These are phyloP conservation scores for Tipula confusa DNA, from an alignment of 2,888 invertebrate species.

Conservation along the genomic window DNA sequence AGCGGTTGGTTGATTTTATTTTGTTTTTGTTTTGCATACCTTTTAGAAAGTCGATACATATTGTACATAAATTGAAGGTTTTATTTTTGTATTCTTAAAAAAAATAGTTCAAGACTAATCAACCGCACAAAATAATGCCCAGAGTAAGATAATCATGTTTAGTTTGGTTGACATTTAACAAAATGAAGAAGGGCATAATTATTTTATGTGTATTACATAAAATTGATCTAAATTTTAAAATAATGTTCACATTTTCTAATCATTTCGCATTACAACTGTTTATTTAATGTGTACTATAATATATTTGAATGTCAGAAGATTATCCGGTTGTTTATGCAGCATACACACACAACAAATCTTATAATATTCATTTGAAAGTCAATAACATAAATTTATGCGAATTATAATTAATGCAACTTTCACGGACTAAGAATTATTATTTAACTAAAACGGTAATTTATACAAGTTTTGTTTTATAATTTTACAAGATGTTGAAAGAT, in stretches of 20 bases:
- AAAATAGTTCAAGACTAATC: not conserved
- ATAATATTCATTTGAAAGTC: not conserved
- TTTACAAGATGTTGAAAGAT: not conserved
- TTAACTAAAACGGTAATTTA: not conserved
- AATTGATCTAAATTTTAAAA: not conserved
- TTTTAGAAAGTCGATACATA: not conserved
- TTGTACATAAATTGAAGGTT: not conserved
- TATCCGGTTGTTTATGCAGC: not conserved
- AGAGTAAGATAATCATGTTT: not conserved
- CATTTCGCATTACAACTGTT: not conserved
- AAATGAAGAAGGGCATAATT: not conserved
- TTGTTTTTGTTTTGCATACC: not conserved
- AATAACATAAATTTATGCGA: not conserved
- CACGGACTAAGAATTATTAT: not conserved
- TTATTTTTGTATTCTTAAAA: not conserved
- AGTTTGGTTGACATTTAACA: not conserved
- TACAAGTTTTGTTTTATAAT: not conserved
- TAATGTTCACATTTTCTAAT: not conserved
- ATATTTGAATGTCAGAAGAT: slow-evolving; percentile 1
- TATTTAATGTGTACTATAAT: not conserved
- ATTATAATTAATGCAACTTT: not conserved
- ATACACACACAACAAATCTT: not conserved
- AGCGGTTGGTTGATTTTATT: not conserved
- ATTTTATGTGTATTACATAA: too few relatives aligned
- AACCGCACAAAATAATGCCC: not conserved